phyloP scores from a whole-genome alignment of 2,888 invertebrate genomes.

The Hanleya hanleyi region DNA sequence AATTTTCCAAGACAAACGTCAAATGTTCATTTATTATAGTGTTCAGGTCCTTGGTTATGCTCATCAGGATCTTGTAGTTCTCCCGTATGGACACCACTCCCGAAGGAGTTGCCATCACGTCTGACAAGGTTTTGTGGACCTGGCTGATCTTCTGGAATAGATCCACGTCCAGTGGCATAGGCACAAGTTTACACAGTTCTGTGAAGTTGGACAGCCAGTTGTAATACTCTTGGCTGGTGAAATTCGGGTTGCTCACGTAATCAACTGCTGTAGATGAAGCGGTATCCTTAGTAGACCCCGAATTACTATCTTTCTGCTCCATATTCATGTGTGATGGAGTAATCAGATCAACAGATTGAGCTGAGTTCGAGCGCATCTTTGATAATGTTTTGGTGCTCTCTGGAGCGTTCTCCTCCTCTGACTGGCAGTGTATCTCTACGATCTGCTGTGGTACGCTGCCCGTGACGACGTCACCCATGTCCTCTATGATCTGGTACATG shows the following conservation, averaged over 20 bases:
- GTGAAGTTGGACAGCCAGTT: conserved; percentile 69
- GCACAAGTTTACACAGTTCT: conserved; percentile 60
- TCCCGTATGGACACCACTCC: conserved; percentile 66
- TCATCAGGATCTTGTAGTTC: conserved; percentile 67
- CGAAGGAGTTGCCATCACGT: conserved; percentile 67
- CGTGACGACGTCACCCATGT: conserved; percentile 9
- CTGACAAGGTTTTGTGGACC: conserved; percentile 67
- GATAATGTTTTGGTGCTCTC: neutral
- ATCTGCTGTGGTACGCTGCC: conserved; percentile 32
- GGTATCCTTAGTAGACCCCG: neutral
- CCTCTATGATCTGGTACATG: conserved; percentile 9
- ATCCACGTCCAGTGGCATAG: conserved; percentile 62
- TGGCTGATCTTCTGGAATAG: conserved; percentile 68
- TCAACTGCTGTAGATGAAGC: conserved; percentile 29
- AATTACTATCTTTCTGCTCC: neutral
- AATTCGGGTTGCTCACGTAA: conserved; percentile 65
- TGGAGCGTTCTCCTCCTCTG: conserved; percentile 2
- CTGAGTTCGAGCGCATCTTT: neutral
- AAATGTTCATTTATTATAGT: conserved; percentile 65
- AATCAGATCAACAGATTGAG: neutral
- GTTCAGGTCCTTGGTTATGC: conserved; percentile 63
- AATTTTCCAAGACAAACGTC: conserved; percentile 56
- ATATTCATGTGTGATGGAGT: neutral
- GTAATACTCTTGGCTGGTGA: conserved; percentile 67
- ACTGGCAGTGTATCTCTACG: conserved; percentile 36